phyloP scores from a whole-genome alignment of 2,888 invertebrate genomes.

The Lasiommata megera region DNA sequence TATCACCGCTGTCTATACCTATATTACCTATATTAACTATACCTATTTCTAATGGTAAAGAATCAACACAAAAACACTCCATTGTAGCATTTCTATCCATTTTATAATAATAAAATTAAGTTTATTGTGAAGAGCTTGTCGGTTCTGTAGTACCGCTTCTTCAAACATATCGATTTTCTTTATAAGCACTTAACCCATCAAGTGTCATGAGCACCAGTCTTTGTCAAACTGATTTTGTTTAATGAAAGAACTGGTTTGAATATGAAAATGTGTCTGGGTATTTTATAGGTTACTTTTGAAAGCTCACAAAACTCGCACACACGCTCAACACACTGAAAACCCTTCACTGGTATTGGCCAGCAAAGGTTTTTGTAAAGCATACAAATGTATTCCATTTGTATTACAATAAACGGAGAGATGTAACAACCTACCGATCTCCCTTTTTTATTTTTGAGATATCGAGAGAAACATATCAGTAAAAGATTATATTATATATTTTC shows the following conservation, averaged over 20 bases:
- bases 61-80: not conserved
- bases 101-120: not conserved
- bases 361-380: not conserved
- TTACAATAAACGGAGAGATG: not conserved
- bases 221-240: too few species aligned
- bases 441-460: not conserved
- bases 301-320: too few species aligned
- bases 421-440: not conserved
- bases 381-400: not conserved
- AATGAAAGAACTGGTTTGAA: too few species aligned
- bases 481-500: not conserved
- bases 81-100: not conserved
- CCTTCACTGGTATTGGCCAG: too few species aligned
- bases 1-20: too few species aligned
- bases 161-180: not conserved
- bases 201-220: too few species aligned
- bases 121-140: not conserved
- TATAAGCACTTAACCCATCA: not conserved
- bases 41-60: too few species aligned
- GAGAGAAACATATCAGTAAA: not conserved
- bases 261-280: too few species aligned
- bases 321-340: too few species aligned
- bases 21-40: too few species aligned
- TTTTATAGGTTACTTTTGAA: too few species aligned
- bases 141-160: not conserved